Evolutionary conservation across 2,113 vertebrate species (phyloP).

Genomic region (Hucho hucho): DNA sequence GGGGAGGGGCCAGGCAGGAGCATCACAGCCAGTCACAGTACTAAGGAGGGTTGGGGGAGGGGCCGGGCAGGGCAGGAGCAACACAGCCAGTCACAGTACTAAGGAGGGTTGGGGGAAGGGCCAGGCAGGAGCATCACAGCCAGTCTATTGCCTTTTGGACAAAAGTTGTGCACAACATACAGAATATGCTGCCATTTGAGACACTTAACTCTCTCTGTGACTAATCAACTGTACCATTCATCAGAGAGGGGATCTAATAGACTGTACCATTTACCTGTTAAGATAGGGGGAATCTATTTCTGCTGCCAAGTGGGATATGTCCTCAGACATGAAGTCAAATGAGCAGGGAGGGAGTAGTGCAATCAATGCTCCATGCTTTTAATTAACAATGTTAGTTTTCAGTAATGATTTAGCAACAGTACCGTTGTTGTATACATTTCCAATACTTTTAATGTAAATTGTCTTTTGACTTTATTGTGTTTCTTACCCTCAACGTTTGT

Average conservation of each 20-base stretch:
- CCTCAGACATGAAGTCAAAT: conserved; percentile 32
- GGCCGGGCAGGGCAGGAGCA: too few relatives aligned
- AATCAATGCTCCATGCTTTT: conserved; percentile 19
- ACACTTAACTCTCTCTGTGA: conserved; percentile 21
- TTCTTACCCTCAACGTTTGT: too few relatives aligned
- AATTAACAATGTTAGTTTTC: conserved; percentile 24
- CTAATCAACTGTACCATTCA: conserved; percentile 57
- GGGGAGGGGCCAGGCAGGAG: not conserved
- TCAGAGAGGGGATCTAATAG: conserved; percentile 40
- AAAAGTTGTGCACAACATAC: too few relatives aligned
- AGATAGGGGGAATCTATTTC: conserved; percentile 40
- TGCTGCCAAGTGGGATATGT: conserved; percentile 18
- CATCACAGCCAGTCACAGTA: conserved; percentile 3
- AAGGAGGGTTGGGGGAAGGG: too few relatives aligned
- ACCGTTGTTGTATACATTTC: conserved; percentile 14
- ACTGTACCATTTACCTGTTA: conserved; percentile 46
- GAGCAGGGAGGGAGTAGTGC: conserved; percentile 5
- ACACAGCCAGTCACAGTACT: too few relatives aligned
- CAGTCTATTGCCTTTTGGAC: not conserved
- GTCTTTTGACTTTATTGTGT: conserved; percentile 9
- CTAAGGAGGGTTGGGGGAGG: too few relatives aligned
- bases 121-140: conserved; percentile 11
- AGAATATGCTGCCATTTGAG: not conserved
- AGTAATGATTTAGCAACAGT: conserved; percentile 6
- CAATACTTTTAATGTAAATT: conserved; percentile 34